Base-by-base conservation (phyloP, 2,797 vertebrate genomes). In the Prionace glauca region DNA sequence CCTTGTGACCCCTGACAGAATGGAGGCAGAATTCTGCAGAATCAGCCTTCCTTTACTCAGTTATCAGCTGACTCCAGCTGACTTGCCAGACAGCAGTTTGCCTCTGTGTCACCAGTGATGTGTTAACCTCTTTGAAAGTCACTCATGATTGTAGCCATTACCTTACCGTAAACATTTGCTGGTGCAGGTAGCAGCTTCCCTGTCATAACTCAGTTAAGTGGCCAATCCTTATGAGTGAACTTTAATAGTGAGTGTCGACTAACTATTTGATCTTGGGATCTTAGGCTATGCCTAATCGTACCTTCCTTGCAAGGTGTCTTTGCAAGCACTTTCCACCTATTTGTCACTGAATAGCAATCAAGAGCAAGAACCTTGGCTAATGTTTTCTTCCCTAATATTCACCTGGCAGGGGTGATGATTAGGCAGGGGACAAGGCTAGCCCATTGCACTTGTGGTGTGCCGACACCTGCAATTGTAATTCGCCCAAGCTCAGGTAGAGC, bases 1-100 rank as follows among this genome's bases (percentile, higher is more conserved):
- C 71, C 71, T 56, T 95, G 45, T 92, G 90, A 92, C n/a, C 90
- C n/a, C n/a, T 41, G n/a, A 92, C 90, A 92, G 90, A 62, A 92
- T 92, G 20, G 90, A 92, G 9, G 62, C 32, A 67, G 90, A 92
- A 41, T 67, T 69, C n/a, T 67, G 32, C n/a, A 65, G 36, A 3
- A 62, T 65, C 90, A 92, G 10, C 12, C 8, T 67, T 92, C 90
- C n/a, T 92, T 41, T 92, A 92, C 36, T 67, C 7, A 24, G 18
- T 41, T 92, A 92, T 67, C 90, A 92, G 90, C 65, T 69, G 65
- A 67, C 36, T n/a, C 62, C 32, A 67, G 90, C 32, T 92, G 90
- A 67, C 62, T 41, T 41, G n/a, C n/a, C 18, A 2, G 32, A 36
- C 1, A 36, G 20, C n/a, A 92, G 20, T 18, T 69, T 92, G 4